Evolutionary conservation across 2,888 invertebrate genomes (phyloP).

Genomic region (Aquatica leii): DNA sequence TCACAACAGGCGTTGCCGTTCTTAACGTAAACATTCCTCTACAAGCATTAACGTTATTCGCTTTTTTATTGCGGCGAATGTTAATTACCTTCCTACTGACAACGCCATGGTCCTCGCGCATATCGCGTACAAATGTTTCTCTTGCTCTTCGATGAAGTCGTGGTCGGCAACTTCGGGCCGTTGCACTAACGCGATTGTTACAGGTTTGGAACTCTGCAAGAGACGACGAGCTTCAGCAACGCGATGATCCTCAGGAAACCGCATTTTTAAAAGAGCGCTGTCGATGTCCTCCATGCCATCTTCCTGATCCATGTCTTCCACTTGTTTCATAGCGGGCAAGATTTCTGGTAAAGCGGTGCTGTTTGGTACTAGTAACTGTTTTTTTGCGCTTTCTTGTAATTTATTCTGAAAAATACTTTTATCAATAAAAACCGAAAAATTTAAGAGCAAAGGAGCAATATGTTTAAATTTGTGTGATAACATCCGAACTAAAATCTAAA

Average conservation of each 20-base stretch:
- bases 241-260: constrained; percentile 74
- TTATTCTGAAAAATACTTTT: constrained; percentile 20
- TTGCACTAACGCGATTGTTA: constrained; percentile 84
- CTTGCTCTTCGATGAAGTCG: constrained; percentile 95
- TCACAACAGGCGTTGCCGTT: constrained; percentile 81
- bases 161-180: constrained; percentile 94
- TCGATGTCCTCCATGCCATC: constrained; percentile 72
- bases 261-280: constrained; percentile 64
- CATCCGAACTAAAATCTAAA: no score
- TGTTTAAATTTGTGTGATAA: no score
- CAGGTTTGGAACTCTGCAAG: constrained; percentile 87
- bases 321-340: constrained; percentile 52
- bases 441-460: background rate
- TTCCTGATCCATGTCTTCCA: constrained; percentile 63
- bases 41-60: constrained; percentile 36
- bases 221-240: constrained; percentile 84
- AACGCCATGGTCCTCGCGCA: constrained; percentile 93
- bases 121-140: constrained; percentile 85
- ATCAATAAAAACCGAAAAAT: background rate
- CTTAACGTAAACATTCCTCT: constrained; percentile 86
- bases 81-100: constrained; percentile 78
- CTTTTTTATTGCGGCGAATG: no score
- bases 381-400: constrained; percentile 34
- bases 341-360: constrained; percentile 45
- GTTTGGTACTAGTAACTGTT: constrained; percentile 32